Percentiles rank a stretch among this genome's conserved stretches.
These are phyloP conservation scores for Octomys mimax DNA, from an alignment of 2,797 vertebrate species.

Conservation along the genomic window DNA sequence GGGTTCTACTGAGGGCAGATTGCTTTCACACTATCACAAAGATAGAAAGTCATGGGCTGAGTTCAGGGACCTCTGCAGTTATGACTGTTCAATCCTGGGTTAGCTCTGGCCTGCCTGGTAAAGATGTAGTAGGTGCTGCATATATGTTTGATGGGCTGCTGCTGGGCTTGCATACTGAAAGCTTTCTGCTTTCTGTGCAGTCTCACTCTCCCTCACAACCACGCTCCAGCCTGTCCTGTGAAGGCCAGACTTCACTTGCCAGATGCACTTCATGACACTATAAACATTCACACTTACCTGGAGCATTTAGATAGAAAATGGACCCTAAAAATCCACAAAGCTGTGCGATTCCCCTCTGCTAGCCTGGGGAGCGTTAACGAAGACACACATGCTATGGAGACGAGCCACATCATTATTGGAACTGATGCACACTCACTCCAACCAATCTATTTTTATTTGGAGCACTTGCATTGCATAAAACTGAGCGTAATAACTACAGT, in stretches of 20 bases:
- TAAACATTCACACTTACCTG: slow-evolving; percentile 82
- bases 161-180: not conserved
- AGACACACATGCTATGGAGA: slow-evolving; percentile 78
- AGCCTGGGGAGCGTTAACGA: slow-evolving; percentile 84
- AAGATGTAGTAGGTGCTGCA: not conserved
- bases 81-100: not conserved
- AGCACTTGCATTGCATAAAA: slow-evolving; percentile 88
- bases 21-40: not conserved
- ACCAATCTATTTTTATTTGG: slow-evolving; percentile 90
- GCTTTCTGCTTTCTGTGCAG: slow-evolving; percentile 33
- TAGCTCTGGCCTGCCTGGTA: not conserved
- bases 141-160: not conserved
- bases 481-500: slow-evolving; percentile 87
- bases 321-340: slow-evolving; percentile 83
- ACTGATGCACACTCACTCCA: slow-evolving; percentile 86
- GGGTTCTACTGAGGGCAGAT: not conserved
- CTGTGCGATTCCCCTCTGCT: slow-evolving; percentile 71
- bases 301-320: slow-evolving; percentile 83
- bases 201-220: slow-evolving; percentile 43
- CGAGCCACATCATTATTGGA: slow-evolving; percentile 86
- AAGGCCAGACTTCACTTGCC: slow-evolving; percentile 66
- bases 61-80: not conserved
- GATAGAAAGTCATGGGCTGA: not conserved
- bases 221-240: slow-evolving; percentile 62
- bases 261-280: slow-evolving; percentile 80